Conservation (phyloP, 1,140 invertebrate genomes). For the Lycorma delicatula region DNA sequence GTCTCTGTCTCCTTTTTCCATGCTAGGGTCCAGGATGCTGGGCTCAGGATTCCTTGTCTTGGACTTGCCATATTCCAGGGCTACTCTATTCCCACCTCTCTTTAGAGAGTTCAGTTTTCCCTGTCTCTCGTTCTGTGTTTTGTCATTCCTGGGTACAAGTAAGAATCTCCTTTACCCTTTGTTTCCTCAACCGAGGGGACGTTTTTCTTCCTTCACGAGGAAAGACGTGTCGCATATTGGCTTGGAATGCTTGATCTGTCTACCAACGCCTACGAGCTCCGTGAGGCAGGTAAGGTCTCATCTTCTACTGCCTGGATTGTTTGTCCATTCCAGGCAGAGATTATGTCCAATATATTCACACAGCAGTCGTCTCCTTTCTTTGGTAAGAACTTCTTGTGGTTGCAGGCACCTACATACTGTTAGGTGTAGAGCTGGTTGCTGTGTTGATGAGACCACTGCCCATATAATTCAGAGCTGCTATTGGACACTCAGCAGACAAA, state of each 20-base stretch:
- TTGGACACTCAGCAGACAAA: slow-evolving; percentile 33
- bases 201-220: background rate
- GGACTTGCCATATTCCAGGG: background rate
- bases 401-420: background rate
- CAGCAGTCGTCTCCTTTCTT: slow-evolving; percentile 25
- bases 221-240: background rate
- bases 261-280: background rate
- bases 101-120: background rate
- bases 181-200: background rate
- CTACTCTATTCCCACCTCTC: background rate
- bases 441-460: slow-evolving; percentile 31
- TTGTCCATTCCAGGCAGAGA: slow-evolving; percentile 20
- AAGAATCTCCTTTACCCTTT: too few species aligned
- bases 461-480: slow-evolving; percentile 36
- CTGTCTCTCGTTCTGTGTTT: background rate
- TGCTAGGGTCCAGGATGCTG: slow-evolving; percentile 29
- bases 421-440: slow-evolving; percentile 33
- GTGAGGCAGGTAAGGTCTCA: background rate
- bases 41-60: slow-evolving; percentile 24
- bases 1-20: slow-evolving; percentile 33
- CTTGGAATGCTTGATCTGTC: background rate
- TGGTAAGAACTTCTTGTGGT: slow-evolving; percentile 21
- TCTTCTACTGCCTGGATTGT: background rate
- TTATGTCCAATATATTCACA: slow-evolving; percentile 18
- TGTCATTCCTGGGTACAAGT: background rate